Base-by-base conservation (phyloP, 2,888 invertebrate species). In the Polyommatus icarus region DNA sequence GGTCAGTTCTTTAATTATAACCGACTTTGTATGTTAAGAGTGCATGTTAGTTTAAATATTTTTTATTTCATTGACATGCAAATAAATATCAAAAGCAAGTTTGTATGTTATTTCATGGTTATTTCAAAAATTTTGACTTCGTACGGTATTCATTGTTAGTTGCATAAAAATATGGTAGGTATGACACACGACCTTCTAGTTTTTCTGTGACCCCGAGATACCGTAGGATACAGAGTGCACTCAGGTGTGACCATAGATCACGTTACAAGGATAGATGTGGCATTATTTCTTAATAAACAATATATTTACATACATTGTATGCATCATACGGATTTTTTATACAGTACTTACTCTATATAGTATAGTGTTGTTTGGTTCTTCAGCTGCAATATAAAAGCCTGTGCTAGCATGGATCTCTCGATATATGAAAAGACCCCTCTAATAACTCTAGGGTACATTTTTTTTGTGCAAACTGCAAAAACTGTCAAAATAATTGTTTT, bases 1-100 rank as follows among this genome's bases (percentile, higher is more conserved):
- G 97, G 92, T 95, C 82, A 91, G 93, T 72, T 67, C 7, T 76
- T 72, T 18, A 24, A 61, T 72, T 61, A 20, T 54, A 46, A 46
- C 46, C 46, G 40, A 40, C 40, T 40, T 10, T 8, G 8, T 40
- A 10, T 10, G 46, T 3, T 3, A 46, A 46, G 10, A 40, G 40
- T 40, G 40, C 10, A 40, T 46, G 46, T 46, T 12, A 46, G 3
- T 46, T 46, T 3, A 46, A 10, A 46, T 5, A 18, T 1, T 12
- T 54, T 54, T 18, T 18, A 50, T 50, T 50, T 50, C 12, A 50
- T 18, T 0, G 1, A 5, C 15, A 24, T 24, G 24, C 24, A 24
- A 24, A 24, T 24, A 50, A 18, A 18, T 54, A 18, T 15, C 54
- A 18, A 18, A 54, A 54, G 54, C 18, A 54, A 54, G 4, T 18